Evolutionary conservation across 64 coral and sea anemone species (phyloP).

Genomic region (Platygyra sinensis): DNA sequence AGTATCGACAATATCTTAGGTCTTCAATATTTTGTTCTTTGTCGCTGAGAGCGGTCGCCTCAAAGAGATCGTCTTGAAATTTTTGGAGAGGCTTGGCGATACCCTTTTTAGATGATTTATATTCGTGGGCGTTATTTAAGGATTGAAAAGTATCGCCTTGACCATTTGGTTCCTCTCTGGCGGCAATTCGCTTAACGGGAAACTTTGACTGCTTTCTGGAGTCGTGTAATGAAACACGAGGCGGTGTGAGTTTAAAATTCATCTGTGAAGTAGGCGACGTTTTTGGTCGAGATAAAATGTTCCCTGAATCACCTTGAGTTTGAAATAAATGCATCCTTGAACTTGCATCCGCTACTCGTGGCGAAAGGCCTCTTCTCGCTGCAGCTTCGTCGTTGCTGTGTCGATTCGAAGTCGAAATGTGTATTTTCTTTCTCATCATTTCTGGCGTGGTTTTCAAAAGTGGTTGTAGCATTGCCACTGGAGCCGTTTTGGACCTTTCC

Average conservation of each 20-base stretch:
- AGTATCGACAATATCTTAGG: conserved; percentile 21
- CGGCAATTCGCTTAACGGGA: background rate
- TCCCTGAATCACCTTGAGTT: background rate
- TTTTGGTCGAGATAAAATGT: background rate
- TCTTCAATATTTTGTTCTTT: conserved; percentile 1
- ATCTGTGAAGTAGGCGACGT: background rate
- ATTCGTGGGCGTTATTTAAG: background rate
- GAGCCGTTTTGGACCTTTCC: conserved; percentile 76
- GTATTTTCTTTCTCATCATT: conserved; percentile 41
- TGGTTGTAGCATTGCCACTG: conserved; percentile 52
- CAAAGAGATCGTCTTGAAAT: background rate
- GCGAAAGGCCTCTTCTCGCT: background rate
- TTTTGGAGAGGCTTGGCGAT: background rate
- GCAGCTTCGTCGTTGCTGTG: conserved; percentile 2
- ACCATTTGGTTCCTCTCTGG: background rate
- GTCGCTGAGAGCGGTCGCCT: background rate
- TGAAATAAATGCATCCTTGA: background rate
- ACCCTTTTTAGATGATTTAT: background rate
- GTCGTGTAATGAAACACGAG: background rate
- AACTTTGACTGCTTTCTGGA: background rate
- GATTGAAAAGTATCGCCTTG: background rate
- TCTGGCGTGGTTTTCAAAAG: conserved; percentile 62
- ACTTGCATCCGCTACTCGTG: background rate
- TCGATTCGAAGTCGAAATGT: conserved; percentile 33
- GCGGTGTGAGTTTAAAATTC: background rate